These are phyloP conservation scores for Tetramorium alpestre DNA, from an alignment of 1,140 invertebrate species.

Conservation along the genomic window DNA sequence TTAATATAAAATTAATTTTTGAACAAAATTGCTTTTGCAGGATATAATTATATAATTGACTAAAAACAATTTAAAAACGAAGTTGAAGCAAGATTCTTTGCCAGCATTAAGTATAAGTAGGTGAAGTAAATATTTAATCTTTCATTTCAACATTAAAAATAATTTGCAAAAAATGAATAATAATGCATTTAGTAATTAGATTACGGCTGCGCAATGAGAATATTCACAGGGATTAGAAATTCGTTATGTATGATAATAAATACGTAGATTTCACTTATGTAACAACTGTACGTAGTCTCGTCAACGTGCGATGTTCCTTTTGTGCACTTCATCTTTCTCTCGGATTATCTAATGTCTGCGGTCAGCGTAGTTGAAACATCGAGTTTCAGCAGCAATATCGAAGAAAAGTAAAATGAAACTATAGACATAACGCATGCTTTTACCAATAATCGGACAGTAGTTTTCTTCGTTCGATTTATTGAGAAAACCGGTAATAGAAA, in stretches of 20 bases:
- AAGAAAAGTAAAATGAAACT: conserved; percentile 15
- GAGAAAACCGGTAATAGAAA: conserved; percentile 7
- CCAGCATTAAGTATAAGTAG: background rate
- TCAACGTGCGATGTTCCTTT: conserved; percentile 4
- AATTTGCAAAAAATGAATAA: background rate
- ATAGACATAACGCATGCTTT: background rate
- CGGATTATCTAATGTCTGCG: conserved; percentile 66
- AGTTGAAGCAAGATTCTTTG: background rate
- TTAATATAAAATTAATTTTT: background rate
- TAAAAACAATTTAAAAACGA: background rate
- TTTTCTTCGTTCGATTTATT: background rate
- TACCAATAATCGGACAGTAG: background rate
- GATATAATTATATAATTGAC: background rate
- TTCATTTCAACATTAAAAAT: background rate
- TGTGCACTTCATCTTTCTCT: conserved; percentile 23
- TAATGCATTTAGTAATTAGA: background rate
- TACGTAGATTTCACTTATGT: background rate
- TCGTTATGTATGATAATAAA: background rate
- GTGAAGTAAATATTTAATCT: background rate
- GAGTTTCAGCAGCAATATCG: background rate
- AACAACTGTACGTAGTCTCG: conserved; percentile 13
- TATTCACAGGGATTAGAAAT: conserved; percentile 21
- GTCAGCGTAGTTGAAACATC: background rate
- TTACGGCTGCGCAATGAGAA: background rate
- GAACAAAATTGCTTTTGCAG: background rate